Evolutionary conservation across 37 sponge, comb jelly and placozoan species (phyloP).

Genomic region (Axinella damicornis): DNA sequence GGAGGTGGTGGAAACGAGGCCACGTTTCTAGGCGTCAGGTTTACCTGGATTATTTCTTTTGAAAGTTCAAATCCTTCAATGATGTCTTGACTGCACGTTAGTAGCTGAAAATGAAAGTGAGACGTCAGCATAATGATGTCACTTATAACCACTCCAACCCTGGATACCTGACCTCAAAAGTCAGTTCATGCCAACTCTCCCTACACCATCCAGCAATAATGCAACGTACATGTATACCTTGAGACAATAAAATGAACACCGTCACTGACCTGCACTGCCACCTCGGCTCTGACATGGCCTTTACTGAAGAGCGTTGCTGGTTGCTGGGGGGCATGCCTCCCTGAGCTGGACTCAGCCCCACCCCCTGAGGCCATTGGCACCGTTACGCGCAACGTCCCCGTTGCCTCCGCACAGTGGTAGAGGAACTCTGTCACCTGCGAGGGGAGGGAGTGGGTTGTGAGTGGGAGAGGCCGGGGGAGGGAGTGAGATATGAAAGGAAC

Average conservation of each 20-base stretch:
- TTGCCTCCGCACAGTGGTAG: slow-evolving; percentile 15
- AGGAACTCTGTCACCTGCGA: slow-evolving; percentile 33
- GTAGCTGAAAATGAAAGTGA: slow-evolving; percentile 14
- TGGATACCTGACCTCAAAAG: too few species aligned
- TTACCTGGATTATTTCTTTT: slow-evolving; percentile 53
- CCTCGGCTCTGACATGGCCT: slow-evolving; percentile 53
- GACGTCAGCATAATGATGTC: too few species aligned
- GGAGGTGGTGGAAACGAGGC: too few species aligned
- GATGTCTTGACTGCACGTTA: slow-evolving; percentile 38
- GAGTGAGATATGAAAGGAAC: too few species aligned
- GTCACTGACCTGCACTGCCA: slow-evolving; percentile 62
- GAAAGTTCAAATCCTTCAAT: slow-evolving; percentile 60
- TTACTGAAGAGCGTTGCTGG: slow-evolving; percentile 77
- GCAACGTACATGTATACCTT: too few species aligned
- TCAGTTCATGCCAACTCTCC: too few species aligned
- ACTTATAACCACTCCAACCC: too few species aligned
- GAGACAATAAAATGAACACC: too few species aligned
- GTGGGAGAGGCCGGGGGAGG: too few species aligned
- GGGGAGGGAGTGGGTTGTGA: background rate
- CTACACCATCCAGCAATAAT: too few species aligned
- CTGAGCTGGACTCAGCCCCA: slow-evolving; percentile 11
- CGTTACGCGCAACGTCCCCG: background rate
- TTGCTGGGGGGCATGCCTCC: slow-evolving; percentile 14
- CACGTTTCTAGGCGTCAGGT: background rate
- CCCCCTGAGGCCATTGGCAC: background rate